phyloP scores from a whole-genome alignment of 2,113 vertebrate genomes.

The Myrmecobius fasciatus region DNA sequence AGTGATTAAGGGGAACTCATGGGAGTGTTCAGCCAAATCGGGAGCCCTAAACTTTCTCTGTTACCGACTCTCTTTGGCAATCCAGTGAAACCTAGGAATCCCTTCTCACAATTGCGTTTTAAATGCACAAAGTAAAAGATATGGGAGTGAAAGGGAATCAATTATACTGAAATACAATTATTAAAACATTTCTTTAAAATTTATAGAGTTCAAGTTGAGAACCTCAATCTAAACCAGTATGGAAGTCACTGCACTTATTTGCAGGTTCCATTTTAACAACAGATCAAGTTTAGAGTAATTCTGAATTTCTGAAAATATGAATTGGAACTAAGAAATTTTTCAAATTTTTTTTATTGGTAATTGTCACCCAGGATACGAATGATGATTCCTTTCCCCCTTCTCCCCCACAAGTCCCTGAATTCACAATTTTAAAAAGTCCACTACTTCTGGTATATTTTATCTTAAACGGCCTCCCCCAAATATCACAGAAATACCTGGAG shows the following conservation, averaged over 20 bases:
- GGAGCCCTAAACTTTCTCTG: neutral
- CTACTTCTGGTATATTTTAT: neutral
- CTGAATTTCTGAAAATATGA: neutral
- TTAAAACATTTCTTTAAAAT: neutral
- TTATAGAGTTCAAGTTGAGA: neutral
- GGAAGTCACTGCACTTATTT: neutral
- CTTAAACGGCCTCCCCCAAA: no score
- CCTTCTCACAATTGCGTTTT: neutral
- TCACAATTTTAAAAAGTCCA: neutral
- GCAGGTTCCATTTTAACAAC: neutral
- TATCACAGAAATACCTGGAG: neutral
- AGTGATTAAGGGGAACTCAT: neutral
- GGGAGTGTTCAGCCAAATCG: no score
- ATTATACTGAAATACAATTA: neutral
- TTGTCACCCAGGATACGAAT: neutral
- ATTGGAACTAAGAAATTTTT: neutral
- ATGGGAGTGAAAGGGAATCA: neutral
- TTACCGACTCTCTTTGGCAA: neutral
- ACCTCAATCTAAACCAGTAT: neutral
- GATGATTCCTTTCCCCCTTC: neutral
- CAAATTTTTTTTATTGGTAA: no score
- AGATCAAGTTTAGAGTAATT: neutral
- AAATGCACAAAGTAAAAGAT: neutral
- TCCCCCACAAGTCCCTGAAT: neutral
- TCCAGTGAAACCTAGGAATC: neutral